phyloP scores from a whole-genome alignment of 2,113 vertebrate genomes.

The Urocynchramus pylzowi region DNA sequence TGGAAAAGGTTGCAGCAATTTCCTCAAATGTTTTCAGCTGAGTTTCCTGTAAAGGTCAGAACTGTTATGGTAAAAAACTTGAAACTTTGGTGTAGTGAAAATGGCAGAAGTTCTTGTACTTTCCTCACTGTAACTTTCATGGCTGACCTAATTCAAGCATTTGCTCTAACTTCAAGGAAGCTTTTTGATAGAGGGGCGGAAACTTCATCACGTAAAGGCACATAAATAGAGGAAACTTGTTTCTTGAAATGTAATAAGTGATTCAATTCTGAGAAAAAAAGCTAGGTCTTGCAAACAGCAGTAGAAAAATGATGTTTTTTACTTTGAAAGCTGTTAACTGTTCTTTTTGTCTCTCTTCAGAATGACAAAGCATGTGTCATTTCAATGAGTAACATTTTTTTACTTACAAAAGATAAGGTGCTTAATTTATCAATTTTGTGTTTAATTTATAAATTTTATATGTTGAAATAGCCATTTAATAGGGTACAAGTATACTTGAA shows the following conservation, averaged over 20 bases:
- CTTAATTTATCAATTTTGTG: neutral
- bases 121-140: neutral
- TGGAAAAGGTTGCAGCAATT: conserved; percentile 36
- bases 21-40: conserved; percentile 35
- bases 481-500: neutral
- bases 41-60: conserved; percentile 36
- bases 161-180: neutral
- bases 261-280: neutral
- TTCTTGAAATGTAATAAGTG: neutral
- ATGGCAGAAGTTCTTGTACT: neutral
- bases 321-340: neutral
- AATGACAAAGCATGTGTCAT: neutral
- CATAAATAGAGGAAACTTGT: neutral
- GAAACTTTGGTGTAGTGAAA: conserved; percentile 7
- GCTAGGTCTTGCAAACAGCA: neutral
- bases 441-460: neutral
- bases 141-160: neutral
- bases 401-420: neutral
- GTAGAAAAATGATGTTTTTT: neutral
- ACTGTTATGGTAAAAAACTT: conserved; percentile 5
- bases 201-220: neutral
- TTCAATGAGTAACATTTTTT: neutral
- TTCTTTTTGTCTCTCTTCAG: neutral
- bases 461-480: neutral
- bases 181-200: neutral